Percentiles rank a stretch among this genome's conserved stretches.
Conservation (phyloP, 2,113 vertebrate species). For the Eublepharis macularius region DNA sequence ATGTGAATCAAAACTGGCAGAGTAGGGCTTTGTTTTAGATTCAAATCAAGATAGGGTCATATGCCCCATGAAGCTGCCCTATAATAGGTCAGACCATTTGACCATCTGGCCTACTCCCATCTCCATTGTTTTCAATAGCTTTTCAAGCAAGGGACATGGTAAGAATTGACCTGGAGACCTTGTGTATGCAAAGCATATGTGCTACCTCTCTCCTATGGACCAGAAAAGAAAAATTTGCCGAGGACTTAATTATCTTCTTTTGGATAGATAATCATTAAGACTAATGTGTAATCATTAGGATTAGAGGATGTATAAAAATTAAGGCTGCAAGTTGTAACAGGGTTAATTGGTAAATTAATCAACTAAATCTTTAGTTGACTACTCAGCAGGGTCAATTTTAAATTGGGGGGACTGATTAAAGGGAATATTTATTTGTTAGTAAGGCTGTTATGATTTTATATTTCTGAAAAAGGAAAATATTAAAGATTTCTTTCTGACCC, state of each 20-base stretch:
- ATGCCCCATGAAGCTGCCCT: neutral
- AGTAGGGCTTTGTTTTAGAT: neutral
- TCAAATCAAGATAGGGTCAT: conserved; percentile 8
- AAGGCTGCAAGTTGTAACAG: neutral
- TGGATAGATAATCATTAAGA: neutral
- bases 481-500: no score
- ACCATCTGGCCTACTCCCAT: neutral
- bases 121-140: neutral
- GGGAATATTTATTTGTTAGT: neutral
- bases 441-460: neutral
- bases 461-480: neutral
- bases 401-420: neutral
- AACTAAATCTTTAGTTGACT: neutral
- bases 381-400: no score
- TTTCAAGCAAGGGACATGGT: neutral
- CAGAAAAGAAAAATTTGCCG: neutral
- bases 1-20: neutral
- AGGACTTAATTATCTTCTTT: neutral
- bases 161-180: neutral
- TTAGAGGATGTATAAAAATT: neutral
- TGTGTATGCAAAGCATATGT: neutral
- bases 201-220: neutral
- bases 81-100: neutral
- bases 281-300: no score
- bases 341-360: neutral